Conservation (phyloP, 2,113 vertebrate genomes). For the Myanophis thanlyinensis region DNA sequence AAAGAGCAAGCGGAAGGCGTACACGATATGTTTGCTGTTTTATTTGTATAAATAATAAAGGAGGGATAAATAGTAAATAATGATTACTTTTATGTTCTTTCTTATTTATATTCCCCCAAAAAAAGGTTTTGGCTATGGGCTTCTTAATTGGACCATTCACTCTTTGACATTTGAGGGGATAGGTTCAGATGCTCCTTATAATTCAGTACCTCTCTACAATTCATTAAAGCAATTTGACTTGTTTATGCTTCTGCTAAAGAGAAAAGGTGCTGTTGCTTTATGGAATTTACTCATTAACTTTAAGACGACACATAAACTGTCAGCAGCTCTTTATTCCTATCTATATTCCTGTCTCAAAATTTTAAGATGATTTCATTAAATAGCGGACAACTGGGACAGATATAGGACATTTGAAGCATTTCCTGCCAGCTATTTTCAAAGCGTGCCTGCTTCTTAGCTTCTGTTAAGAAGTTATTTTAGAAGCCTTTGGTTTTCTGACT, state of each 20-base stretch:
- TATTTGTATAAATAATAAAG: background rate
- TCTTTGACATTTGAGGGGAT: background rate
- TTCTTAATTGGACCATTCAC: background rate
- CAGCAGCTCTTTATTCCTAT: background rate
- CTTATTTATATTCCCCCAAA: background rate
- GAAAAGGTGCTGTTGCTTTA: background rate
- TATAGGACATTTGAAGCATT: background rate
- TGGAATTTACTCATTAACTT: background rate
- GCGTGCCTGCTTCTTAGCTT: background rate
- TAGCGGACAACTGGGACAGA: background rate
- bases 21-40: background rate
- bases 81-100: background rate
- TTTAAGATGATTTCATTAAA: background rate
- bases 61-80: background rate
- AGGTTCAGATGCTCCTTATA: background rate
- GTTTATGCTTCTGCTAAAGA: background rate
- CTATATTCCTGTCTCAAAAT: background rate
- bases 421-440: background rate
- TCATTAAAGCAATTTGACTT: background rate
- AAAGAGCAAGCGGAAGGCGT: too few relatives aligned
- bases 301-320: background rate
- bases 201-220: background rate
- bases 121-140: background rate
- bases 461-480: background rate
- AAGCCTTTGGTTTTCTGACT: background rate